A percentile compares a stretch with the other conserved stretches of the same genome.
Evolutionary conservation across 2,797 vertebrate genomes (phyloP).

Genomic region (Pogoniulus pusillus): DNA sequence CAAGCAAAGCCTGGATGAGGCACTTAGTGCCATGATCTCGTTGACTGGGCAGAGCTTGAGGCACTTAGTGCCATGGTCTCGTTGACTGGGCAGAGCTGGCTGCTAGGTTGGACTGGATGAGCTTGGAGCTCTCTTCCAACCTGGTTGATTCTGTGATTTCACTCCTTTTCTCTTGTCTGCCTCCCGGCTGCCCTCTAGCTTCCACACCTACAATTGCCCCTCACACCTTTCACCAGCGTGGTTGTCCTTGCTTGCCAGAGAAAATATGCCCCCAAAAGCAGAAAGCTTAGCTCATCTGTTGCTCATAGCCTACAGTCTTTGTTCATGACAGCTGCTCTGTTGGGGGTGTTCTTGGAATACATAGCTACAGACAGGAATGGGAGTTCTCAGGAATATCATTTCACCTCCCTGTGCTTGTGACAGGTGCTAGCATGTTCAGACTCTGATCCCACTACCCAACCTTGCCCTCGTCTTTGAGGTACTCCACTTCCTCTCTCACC

Average conservation of each 20-base stretch:
- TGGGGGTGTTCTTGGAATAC: slow-evolving; percentile 54
- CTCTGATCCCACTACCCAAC: neutral
- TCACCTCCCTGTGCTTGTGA: neutral
- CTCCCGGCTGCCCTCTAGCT: rapidly evolving
- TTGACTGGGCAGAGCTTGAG: too few relatives aligned
- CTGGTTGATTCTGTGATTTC: too few relatives aligned
- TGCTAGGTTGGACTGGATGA: too few relatives aligned
- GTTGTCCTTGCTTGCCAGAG: neutral
- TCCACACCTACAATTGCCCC: neutral
- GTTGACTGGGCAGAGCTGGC: too few relatives aligned
- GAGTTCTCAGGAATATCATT: slow-evolving; percentile 56
- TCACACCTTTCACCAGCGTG: rapidly evolving
- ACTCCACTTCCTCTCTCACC: neutral
- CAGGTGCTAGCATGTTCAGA: neutral
- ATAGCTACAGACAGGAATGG: neutral
- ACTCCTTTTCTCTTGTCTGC: rapidly evolving
- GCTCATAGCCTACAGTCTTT: neutral
- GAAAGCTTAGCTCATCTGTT: neutral
- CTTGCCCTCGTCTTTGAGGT: slow-evolving; percentile 32
- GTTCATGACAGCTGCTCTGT: rapidly evolving
- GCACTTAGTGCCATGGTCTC: too few relatives aligned
- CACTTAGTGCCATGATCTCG: too few relatives aligned
- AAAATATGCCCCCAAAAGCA: neutral
- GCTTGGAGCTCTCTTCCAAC: too few relatives aligned
- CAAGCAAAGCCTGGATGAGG: too few relatives aligned